Evolutionary conservation across 2,797 vertebrate genomes (phyloP).

Genomic region (Coccyzus lansbergi): DNA sequence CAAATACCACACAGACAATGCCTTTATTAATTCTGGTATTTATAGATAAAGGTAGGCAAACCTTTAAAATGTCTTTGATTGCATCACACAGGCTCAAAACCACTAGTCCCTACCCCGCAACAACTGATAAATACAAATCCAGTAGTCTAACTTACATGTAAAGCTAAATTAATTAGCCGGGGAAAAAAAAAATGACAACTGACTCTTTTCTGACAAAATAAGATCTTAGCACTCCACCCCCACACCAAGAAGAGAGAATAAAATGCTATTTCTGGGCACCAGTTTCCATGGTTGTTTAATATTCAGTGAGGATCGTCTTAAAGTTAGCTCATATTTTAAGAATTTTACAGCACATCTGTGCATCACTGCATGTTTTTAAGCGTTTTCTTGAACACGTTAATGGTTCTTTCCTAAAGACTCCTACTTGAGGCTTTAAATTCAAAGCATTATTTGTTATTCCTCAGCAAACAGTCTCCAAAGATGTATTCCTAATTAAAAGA

Average conservation of each 20-base stretch:
- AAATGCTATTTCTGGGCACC: background rate
- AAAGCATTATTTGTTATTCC: background rate
- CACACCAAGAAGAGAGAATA: background rate
- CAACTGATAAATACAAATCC: background rate
- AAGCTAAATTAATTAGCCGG: background rate
- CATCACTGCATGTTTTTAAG: background rate
- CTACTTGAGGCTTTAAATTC: background rate
- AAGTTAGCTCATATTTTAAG: conserved; percentile 17
- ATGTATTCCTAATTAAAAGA: background rate
- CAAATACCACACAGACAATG: background rate
- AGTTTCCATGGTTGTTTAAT: conserved; percentile 27
- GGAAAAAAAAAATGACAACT: background rate
- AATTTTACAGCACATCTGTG: conserved; percentile 30
- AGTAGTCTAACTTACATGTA: background rate
- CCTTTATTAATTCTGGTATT: background rate
- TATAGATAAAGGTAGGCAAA: background rate
- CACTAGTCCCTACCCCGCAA: background rate
- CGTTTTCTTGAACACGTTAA: background rate
- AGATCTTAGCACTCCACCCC: background rate
- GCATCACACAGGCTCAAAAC: background rate
- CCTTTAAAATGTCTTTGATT: background rate
- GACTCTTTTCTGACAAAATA: background rate
- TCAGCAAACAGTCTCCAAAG: background rate
- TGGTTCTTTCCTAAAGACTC: background rate
- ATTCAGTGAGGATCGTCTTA: conserved; percentile 22